phyloP scores from a whole-genome alignment of 2,797 vertebrate genomes.

The Furcifer pardalis region DNA sequence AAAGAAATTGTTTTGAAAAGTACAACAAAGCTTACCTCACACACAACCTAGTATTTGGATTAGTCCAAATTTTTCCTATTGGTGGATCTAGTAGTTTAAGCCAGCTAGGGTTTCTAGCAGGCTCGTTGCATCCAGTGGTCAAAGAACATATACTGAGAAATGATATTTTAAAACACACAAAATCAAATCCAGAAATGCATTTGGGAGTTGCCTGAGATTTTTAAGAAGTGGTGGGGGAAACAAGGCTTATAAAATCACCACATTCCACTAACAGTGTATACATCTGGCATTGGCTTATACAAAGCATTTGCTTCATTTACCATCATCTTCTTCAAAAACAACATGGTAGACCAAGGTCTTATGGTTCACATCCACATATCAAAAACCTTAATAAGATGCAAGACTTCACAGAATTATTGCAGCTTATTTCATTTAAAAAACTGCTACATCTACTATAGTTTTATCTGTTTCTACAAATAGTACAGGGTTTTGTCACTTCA shows the following conservation, averaged over 20 bases:
- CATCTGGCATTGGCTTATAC: neutral
- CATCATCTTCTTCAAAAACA: neutral
- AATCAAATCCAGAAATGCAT: neutral
- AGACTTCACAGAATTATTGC: neutral
- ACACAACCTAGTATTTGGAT: neutral
- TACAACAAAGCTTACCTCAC: conserved; percentile 19
- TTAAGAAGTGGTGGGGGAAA: too few species aligned
- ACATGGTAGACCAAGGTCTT: neutral
- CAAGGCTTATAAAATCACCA: neutral
- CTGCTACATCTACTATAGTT: neutral
- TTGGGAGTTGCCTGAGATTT: neutral
- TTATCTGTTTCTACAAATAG: neutral
- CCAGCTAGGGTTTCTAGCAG: neutral
- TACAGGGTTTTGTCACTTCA: neutral
- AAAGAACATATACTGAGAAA: neutral
- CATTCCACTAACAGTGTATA: too few species aligned
- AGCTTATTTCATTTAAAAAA: neutral
- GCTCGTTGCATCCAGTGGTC: neutral
- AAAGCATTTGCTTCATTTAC: neutral
- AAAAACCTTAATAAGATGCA: conserved; percentile 1
- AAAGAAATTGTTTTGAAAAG: neutral
- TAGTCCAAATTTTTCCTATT: neutral
- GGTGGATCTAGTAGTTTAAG: neutral
- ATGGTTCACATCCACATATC: neutral
- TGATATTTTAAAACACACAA: neutral